Percentiles rank a stretch among this genome's conserved stretches.
Conservation (phyloP, 2,888 invertebrate species). For the Drosophila colorata region DNA sequence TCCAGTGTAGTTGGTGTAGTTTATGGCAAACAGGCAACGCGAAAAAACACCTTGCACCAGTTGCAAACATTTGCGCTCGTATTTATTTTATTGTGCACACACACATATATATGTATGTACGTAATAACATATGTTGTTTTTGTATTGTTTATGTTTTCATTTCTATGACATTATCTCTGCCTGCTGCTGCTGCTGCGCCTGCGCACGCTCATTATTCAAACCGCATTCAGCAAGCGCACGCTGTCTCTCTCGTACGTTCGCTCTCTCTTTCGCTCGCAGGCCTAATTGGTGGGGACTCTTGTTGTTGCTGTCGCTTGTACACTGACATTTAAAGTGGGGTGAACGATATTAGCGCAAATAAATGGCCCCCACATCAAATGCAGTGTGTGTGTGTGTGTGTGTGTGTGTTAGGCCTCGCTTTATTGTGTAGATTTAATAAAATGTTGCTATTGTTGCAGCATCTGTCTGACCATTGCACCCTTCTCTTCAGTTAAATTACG, state of each 20-base stretch:
- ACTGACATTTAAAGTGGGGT: conserved; percentile 82
- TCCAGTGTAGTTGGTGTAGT: conserved; percentile 31
- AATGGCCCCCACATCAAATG: conserved; percentile 72
- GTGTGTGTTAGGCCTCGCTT: conserved; percentile 28
- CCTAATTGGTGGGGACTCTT: conserved; percentile 61
- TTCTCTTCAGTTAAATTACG: conserved; percentile 51
- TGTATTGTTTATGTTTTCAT: conserved; percentile 33
- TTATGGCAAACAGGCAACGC: conserved; percentile 32
- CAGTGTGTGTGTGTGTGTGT: conserved; percentile 37
- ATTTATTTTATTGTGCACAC: conserved; percentile 55
- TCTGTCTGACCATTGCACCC: conserved; percentile 61
- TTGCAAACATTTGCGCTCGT: conserved; percentile 52
- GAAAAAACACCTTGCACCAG: conserved; percentile 75
- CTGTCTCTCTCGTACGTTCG: conserved; percentile 1
- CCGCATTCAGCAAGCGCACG: conserved; percentile 15
- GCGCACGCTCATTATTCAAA: conserved; percentile 46
- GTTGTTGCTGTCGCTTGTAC: conserved; percentile 42
- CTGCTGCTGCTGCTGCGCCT: conserved; percentile 41
- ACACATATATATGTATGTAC: conserved; percentile 17
- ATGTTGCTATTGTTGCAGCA: conserved; percentile 62
- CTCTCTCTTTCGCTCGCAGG: conserved; percentile 14
- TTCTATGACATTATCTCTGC: conserved; percentile 33
- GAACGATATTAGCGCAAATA: conserved; percentile 81
- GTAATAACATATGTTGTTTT: conserved; percentile 11
- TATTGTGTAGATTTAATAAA: conserved; percentile 76